Conservation (phyloP, 2,113 vertebrate species). For the Stictonetta naevosa region DNA sequence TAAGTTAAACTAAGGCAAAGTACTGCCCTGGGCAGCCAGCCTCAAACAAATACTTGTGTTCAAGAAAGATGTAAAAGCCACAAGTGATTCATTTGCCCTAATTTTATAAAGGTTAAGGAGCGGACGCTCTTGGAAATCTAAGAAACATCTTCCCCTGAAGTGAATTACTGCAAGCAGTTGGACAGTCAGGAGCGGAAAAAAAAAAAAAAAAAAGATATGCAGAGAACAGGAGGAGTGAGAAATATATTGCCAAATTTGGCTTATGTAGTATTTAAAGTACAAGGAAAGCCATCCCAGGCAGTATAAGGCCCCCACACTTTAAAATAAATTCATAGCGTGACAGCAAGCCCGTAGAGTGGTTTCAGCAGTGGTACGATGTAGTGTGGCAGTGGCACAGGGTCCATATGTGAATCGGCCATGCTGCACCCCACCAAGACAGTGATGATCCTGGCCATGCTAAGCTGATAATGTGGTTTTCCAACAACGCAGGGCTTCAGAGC, state of each 20-base stretch:
- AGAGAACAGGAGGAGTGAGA: background rate
- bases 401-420: slow-evolving; percentile 22
- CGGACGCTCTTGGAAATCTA: background rate
- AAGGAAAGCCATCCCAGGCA: slow-evolving; percentile 41
- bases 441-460: background rate
- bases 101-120: slow-evolving; percentile 64
- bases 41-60: slow-evolving; percentile 18
- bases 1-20: slow-evolving; percentile 38
- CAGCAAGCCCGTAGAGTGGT: slow-evolving; percentile 55
- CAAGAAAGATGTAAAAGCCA: slow-evolving; percentile 32
- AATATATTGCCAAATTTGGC: slow-evolving; percentile 66
- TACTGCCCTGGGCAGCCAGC: slow-evolving; percentile 11
- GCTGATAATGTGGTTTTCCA: slow-evolving; percentile 10
- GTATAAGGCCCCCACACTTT: slow-evolving; percentile 55
- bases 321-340: slow-evolving; percentile 70
- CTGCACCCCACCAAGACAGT: background rate
- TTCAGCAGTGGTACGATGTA: slow-evolving; percentile 27
- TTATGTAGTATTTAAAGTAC: slow-evolving; percentile 67
- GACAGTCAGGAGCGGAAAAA: slow-evolving; percentile 24
- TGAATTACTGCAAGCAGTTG: slow-evolving; percentile 64
- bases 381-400: background rate
- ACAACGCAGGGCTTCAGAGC: background rate
- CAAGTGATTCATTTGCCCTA: slow-evolving; percentile 57
- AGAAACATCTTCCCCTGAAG: background rate
- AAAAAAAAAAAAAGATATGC: background rate